Conservation (phyloP, 2,797 vertebrate species). For the Gymnothorax javanicus region DNA sequence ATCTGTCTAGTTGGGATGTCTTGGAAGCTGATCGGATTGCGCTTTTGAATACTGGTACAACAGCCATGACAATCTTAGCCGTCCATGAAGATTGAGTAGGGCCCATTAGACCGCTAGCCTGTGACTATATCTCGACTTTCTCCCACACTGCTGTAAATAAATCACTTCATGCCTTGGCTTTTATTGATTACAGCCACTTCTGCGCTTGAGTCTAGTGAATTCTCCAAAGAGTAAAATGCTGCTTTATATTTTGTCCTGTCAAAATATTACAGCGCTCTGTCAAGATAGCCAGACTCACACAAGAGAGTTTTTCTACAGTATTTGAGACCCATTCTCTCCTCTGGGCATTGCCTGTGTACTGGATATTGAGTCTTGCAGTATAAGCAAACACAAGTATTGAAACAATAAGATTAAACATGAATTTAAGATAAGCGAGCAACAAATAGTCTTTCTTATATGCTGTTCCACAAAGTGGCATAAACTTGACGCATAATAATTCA, state of each 20-base stretch:
- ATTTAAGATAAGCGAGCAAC: neutral
- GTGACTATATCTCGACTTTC: conserved; percentile 87
- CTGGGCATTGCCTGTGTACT: neutral
- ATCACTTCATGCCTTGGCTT: conserved; percentile 88
- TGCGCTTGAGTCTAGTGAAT: conserved; percentile 89
- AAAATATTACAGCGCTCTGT: conserved; percentile 95
- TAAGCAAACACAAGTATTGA: neutral
- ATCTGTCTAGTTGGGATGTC: conserved; percentile 90
- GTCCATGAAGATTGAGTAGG: conserved; percentile 90
- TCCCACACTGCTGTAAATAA: conserved; percentile 92
- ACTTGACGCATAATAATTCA: neutral
- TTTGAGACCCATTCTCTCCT: conserved; percentile 32
- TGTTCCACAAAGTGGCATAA: neutral
- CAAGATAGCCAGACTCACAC: conserved; percentile 83
- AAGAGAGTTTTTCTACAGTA: conserved; percentile 83
- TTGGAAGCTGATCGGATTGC: conserved; percentile 95
- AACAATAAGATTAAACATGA: conserved; percentile 26
- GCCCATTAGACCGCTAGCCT: conserved; percentile 87
- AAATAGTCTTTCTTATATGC: neutral
- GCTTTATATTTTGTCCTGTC: conserved; percentile 98
- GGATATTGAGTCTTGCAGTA: conserved; percentile 4
- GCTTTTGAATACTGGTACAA: conserved; percentile 90
- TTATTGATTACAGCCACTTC: conserved; percentile 98
- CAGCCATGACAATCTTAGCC: conserved; percentile 89
- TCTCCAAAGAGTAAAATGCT: conserved; percentile 93